A percentile compares a stretch with the other conserved stretches of the same genome.
Evolutionary conservation across 1,140 invertebrate genomes (phyloP).

Genomic region (Coptotermes formosanus): DNA sequence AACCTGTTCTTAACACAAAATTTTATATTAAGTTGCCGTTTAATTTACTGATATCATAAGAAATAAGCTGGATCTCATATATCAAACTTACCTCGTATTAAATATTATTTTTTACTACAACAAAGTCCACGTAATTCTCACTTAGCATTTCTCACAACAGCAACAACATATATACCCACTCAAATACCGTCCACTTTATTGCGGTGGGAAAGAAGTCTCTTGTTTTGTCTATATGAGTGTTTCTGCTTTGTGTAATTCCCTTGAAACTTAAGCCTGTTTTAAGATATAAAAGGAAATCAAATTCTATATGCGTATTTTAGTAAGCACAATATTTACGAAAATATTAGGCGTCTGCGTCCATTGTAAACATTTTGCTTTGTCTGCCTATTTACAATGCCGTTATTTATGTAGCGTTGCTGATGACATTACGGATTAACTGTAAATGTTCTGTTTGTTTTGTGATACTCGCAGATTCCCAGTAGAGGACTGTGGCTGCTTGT

Average conservation of each 20-base stretch:
- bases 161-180: too few species aligned
- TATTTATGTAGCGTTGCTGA: background rate
- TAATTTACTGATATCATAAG: too few species aligned
- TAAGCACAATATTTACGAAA: background rate
- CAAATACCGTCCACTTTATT: too few species aligned
- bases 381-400: background rate
- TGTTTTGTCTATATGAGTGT: background rate
- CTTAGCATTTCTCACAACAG: too few species aligned
- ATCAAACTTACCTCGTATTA: too few species aligned
- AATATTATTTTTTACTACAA: too few species aligned
- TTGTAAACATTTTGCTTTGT: background rate
- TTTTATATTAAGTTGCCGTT: too few species aligned
- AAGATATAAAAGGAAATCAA: background rate
- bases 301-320: background rate
- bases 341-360: background rate
- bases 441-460: background rate
- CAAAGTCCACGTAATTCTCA: too few species aligned
- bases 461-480: background rate
- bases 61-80: too few species aligned
- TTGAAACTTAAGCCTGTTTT: background rate
- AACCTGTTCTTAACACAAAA: too few species aligned
- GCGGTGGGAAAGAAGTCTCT: too few species aligned
- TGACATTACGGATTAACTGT: background rate
- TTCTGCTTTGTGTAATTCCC: background rate
- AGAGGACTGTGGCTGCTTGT: background rate